Percentiles rank a stretch among this genome's conserved stretches.
phyloP scores from a whole-genome alignment of 2,888 invertebrate genomes.

The Phalera bucephala region DNA sequence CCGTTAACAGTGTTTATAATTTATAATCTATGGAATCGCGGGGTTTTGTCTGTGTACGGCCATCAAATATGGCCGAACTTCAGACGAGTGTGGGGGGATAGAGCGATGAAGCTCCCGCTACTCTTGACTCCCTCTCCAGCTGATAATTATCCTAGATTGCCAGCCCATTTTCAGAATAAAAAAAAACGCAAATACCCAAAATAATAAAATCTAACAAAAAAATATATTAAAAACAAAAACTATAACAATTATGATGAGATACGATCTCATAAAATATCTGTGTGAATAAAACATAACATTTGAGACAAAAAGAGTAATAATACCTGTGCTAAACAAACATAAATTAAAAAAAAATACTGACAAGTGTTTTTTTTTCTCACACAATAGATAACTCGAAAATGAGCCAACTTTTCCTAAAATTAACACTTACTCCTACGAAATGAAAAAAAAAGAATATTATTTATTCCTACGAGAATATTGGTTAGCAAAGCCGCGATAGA shows the following conservation, averaged over 20 bases:
- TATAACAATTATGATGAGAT: too few relatives aligned
- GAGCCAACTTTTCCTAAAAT: slow-evolving; percentile 46
- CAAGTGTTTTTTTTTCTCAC: too few relatives aligned
- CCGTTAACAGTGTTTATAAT: slow-evolving; percentile 23
- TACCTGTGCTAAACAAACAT: neutral
- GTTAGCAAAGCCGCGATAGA: slow-evolving; percentile 32
- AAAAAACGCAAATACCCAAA: neutral
- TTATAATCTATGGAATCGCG: slow-evolving; percentile 13
- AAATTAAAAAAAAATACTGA: neutral
- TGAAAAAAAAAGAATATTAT: slow-evolving; percentile 38
- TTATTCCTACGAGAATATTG: slow-evolving; percentile 13
- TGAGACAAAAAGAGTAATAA: slow-evolving; percentile 1
- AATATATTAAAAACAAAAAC: too few relatives aligned
- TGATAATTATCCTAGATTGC: slow-evolving; percentile 45
- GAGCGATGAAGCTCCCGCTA: slow-evolving; percentile 43
- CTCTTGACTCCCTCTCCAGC: slow-evolving; percentile 70
- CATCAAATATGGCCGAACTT: neutral
- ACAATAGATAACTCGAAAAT: slow-evolving; percentile 26
- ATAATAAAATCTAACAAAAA: too few relatives aligned
- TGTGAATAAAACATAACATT: too few relatives aligned
- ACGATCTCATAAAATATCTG: too few relatives aligned
- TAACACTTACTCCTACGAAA: slow-evolving; percentile 41
- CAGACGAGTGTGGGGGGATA: slow-evolving; percentile 20
- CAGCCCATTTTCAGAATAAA: slow-evolving; percentile 41
- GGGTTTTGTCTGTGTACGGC: slow-evolving; percentile 9